These are phyloP conservation scores for Onthophagus sagittarius DNA, from an alignment of 2,888 invertebrate species.

Conservation along the genomic window DNA sequence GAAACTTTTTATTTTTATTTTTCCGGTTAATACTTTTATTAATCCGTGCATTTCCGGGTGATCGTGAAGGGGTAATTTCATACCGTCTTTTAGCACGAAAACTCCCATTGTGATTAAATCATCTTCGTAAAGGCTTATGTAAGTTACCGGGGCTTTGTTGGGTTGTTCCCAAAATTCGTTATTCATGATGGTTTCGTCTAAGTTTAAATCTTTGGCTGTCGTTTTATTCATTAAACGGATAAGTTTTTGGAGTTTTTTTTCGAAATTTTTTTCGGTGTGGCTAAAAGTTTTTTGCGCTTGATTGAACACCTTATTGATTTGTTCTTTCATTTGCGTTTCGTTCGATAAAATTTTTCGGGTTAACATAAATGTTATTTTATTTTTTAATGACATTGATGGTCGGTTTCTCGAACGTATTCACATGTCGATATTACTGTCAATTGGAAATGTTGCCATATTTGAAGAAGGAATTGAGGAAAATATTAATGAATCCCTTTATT, in stretches of 20 bases:
- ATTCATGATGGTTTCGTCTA: slow-evolving; percentile 56
- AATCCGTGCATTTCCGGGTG: slow-evolving; percentile 91
- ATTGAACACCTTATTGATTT: background rate
- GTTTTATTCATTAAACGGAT: slow-evolving; percentile 55
- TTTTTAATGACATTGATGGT: background rate
- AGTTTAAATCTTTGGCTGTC: slow-evolving; percentile 65
- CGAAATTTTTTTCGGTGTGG: background rate
- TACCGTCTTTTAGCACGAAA: slow-evolving; percentile 71
- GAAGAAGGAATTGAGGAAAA: no score
- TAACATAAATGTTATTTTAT: background rate
- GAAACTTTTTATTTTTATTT: slow-evolving; percentile 61
- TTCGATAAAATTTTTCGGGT: background rate
- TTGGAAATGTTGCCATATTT: no score
- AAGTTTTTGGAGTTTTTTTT: background rate
- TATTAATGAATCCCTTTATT: no score
- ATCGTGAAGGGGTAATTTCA: slow-evolving; percentile 85
- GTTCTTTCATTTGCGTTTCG: background rate
- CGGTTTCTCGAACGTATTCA: no score
- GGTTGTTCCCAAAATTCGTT: slow-evolving; percentile 49
- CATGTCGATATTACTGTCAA: no score
- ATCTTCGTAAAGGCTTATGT: slow-evolving; percentile 81
- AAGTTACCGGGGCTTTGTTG: slow-evolving; percentile 74
- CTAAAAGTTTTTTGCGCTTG: slow-evolving; percentile 3
- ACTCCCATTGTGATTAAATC: slow-evolving; percentile 68
- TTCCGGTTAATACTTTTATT: slow-evolving; percentile 72